phyloP scores from a whole-genome alignment of 2,888 invertebrate genomes.

The Chrysolina oricalcia region DNA sequence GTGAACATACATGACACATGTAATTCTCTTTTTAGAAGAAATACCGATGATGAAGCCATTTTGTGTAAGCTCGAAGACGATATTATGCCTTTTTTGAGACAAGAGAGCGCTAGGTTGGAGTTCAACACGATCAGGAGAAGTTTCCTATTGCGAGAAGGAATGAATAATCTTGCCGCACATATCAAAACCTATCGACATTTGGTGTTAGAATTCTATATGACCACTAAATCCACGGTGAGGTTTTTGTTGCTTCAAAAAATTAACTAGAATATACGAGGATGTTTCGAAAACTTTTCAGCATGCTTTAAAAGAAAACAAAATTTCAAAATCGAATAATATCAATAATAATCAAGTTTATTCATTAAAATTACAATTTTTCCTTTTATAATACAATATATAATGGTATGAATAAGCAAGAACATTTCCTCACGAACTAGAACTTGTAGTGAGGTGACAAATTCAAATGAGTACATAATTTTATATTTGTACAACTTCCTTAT shows the following conservation, averaged over 20 bases:
- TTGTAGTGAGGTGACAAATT: too few species aligned
- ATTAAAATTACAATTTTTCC: too few species aligned
- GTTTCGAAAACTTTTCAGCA: too few species aligned
- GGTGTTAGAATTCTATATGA: constrained; percentile 65
- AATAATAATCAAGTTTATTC: too few species aligned
- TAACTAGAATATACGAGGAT: constrained; percentile 28
- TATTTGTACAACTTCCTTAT: too few species aligned
- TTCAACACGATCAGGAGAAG: constrained; percentile 66
- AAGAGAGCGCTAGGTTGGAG: constrained; percentile 61
- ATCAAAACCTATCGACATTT: constrained; percentile 61
- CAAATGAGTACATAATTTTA: too few species aligned
- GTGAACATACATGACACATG: too few species aligned
- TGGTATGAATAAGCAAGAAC: too few species aligned
- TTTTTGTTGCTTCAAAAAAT: constrained; percentile 30
- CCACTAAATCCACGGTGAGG: constrained; percentile 37
- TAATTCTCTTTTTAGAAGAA: constrained; percentile 30
- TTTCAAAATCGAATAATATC: too few species aligned
- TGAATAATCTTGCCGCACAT: constrained; percentile 57
- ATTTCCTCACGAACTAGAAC: too few species aligned
- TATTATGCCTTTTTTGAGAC: constrained; percentile 54
- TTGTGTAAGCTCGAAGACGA: constrained; percentile 59
- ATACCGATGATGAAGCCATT: constrained; percentile 53
- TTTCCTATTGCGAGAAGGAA: constrained; percentile 58
- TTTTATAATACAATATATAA: too few species aligned
- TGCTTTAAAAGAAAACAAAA: neutral